Evolutionary conservation across 1,140 invertebrate species (phyloP).

Genomic region (Kradibia gibbosae): DNA sequence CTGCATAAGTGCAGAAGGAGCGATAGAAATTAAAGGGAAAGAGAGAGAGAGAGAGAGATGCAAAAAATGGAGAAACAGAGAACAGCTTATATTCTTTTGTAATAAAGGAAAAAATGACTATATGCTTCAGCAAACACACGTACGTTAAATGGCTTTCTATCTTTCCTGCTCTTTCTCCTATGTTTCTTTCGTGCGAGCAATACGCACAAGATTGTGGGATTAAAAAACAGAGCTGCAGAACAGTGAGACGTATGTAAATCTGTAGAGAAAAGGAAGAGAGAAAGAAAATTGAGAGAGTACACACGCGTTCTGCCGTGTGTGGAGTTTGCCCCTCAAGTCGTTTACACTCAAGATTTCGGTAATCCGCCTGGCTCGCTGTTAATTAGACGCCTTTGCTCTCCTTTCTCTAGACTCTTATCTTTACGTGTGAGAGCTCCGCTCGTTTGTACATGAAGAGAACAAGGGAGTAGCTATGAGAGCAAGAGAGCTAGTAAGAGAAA

Average conservation of each 20-base stretch:
- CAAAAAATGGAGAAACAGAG: neutral
- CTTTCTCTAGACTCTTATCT: neutral
- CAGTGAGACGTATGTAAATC: conserved; percentile 10
- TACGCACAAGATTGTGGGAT: conserved; percentile 66
- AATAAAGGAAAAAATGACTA: conserved; percentile 59
- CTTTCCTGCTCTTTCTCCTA: conserved; percentile 46
- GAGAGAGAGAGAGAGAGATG: neutral
- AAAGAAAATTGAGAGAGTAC: neutral
- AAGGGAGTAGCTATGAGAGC: neutral
- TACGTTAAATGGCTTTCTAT: conserved; percentile 66
- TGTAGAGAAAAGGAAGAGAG: neutral
- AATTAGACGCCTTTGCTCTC: conserved; percentile 58
- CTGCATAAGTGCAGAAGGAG: conserved; percentile 11
- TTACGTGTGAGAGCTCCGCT: conserved; percentile 40
- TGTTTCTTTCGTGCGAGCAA: neutral
- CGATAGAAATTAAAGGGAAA: neutral
- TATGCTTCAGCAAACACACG: conserved; percentile 52
- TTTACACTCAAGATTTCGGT: conserved; percentile 65
- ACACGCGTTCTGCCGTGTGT: conserved; percentile 34
- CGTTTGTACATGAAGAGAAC: neutral
- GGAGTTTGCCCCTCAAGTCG: conserved; percentile 58
- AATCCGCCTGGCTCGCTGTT: conserved; percentile 58
- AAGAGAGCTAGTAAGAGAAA: neutral
- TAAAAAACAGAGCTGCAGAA: conserved; percentile 63
- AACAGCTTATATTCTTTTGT: conserved; percentile 53